Evolutionary conservation across 2,888 invertebrate genomes (phyloP), one percentile per base, ranked within the genome.

Genomic region (Diabrotica balteata): DNA sequence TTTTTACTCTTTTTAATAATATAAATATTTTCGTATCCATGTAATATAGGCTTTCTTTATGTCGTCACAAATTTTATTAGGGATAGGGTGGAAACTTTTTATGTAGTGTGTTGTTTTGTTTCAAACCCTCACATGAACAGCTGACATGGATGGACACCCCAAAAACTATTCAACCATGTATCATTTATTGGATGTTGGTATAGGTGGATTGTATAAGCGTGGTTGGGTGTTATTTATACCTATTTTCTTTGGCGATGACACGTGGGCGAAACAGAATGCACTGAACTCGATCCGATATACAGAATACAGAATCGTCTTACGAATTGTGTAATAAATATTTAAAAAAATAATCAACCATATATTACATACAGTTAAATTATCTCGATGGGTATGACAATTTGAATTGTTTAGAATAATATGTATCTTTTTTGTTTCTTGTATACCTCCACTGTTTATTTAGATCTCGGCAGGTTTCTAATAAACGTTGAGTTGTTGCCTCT

Each of bases 211-310:
- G 46, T 64, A 53, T 58, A 47, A 62, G 68, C 46, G 61, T 67
- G 54, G 63, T 53, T 52, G 60, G 46, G 62, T 65, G 53, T 10
- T 61, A 52, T 51, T 69, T 66, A 69, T 69, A 60, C 52, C 32
- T 64, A 59, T 64, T 67, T 69, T 68, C 67, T 67, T 70, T 61
- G 63, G 63, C 59, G 52, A 67, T 44, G 65, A 70, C 73, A 73
- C 71, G 72, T 74, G 73, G 71, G 69, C 68, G 68, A 68, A 67
- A 71, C 69, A 67, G 66, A 72, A 68, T 72, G 70, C 73, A 77
- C 76, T 17, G 52, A 60, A 51, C 45, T 60, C 45, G 22, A 52
- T 60, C 32, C 52, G 8, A 60, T 10, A 8, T 42, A 32, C 7
- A 8, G 57, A 17, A 8, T 42, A 32, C 7, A 8, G 57, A 17